Evolutionary conservation across 2,797 vertebrate genomes (phyloP).

Genomic region (Allobates femoralis): DNA sequence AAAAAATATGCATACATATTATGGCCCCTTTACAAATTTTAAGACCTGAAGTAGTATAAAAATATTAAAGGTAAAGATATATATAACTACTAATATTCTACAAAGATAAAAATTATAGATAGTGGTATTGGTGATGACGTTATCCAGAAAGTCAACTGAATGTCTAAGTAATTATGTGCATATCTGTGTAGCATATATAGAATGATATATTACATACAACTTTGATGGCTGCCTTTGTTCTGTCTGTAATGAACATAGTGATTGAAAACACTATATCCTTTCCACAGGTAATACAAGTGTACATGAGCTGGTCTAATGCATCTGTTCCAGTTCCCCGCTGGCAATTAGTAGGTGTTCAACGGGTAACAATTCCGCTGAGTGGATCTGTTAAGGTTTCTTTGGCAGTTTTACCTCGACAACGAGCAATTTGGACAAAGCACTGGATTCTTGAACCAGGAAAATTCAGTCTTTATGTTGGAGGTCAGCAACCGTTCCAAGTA

Average conservation of each 20-base stretch:
- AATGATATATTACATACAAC: background rate
- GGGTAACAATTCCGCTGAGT: conserved; percentile 18
- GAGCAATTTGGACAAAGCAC: conserved; percentile 65
- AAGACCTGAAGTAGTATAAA: no score
- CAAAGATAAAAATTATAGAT: no score
- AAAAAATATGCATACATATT: no score
- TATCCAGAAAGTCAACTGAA: no score
- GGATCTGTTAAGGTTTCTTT: conserved; percentile 65
- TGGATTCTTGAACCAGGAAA: conserved; percentile 68
- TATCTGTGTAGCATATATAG: background rate
- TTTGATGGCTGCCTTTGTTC: background rate
- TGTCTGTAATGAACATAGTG: background rate
- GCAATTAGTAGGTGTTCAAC: conserved; percentile 72
- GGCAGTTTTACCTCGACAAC: conserved; percentile 62
- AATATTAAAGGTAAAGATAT: no score
- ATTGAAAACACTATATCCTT: background rate
- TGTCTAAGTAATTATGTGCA: background rate
- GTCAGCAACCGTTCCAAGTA: conserved; percentile 70
- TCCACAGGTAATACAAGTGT: conserved; percentile 72
- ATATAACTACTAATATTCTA: no score
- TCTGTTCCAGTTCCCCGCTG: conserved; percentile 68
- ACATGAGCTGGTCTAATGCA: conserved; percentile 69
- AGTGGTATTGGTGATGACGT: no score
- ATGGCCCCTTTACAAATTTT: no score
- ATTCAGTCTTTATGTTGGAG: conserved; percentile 67